These are phyloP conservation scores for Mus caroli DNA, from an alignment of 2,797 vertebrate genomes.

Conservation along the genomic window DNA sequence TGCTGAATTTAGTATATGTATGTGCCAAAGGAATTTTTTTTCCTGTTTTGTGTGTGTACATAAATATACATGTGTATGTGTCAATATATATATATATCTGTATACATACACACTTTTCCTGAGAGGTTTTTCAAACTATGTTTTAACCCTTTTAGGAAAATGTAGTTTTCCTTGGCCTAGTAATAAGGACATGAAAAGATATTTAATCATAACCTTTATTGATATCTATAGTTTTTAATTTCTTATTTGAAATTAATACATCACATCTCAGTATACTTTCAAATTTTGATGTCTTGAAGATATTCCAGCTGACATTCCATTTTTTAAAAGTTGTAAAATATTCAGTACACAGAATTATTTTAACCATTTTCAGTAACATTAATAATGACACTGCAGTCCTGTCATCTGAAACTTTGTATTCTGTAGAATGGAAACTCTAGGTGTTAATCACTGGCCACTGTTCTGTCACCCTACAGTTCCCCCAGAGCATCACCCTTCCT, in stretches of 20 bases:
- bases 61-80: background rate
- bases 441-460: background rate
- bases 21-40: background rate
- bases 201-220: slow-evolving; percentile 26
- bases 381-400: background rate
- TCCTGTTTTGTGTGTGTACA: background rate
- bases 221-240: background rate
- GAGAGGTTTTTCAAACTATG: background rate
- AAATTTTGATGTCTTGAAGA: slow-evolving; percentile 29
- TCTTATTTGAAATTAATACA: slow-evolving; percentile 9
- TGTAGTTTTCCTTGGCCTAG: slow-evolving; percentile 6
- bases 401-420: background rate
- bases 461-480: background rate
- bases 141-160: slow-evolving; percentile 33
- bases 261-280: slow-evolving; percentile 26
- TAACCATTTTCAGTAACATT: background rate
- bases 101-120: background rate
- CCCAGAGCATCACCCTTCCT: background rate
- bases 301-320: background rate
- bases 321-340: background rate
- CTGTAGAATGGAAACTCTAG: background rate
- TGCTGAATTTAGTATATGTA: background rate
- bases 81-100: background rate
- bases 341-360: background rate
- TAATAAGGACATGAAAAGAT: background rate